phyloP scores from a whole-genome alignment of 2,113 vertebrate species.

The Typhlomys cinereus region DNA sequence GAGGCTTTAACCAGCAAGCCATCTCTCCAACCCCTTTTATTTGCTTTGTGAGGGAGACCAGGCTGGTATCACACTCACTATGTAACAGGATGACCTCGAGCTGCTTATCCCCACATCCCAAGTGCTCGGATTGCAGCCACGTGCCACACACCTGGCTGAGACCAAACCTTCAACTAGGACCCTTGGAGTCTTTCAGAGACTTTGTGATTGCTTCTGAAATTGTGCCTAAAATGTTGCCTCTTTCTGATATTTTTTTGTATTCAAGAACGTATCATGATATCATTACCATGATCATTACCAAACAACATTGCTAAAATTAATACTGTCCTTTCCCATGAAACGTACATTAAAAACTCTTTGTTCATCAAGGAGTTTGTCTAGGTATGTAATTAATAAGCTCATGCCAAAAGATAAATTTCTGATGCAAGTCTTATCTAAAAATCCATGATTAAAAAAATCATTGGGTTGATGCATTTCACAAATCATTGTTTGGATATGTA shows the following conservation, averaged over 20 bases:
- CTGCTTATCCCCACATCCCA: neutral
- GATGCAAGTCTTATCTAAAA: neutral
- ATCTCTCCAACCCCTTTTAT: too few species aligned
- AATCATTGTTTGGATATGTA: neutral
- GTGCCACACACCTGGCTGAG: neutral
- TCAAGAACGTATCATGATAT: too few species aligned
- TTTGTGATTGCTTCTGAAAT: neutral
- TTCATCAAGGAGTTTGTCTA: neutral
- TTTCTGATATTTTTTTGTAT: neutral
- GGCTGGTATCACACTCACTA: neutral
- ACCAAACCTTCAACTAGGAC: neutral
- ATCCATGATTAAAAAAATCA: constrained; percentile 1
- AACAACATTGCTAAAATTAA: neutral
- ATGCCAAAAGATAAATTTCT: neutral
- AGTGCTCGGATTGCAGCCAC: neutral
- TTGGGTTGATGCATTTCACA: neutral
- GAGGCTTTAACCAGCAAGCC: too few species aligned
- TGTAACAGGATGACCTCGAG: neutral
- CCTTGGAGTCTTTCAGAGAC: neutral
- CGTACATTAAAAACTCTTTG: neutral
- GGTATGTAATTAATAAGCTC: neutral
- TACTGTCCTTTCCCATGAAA: neutral
- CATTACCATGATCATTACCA: neutral
- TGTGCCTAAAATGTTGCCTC: neutral
- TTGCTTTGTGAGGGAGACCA: too few species aligned